These are phyloP conservation scores for Panulirus ornatus DNA, from an alignment of 1,140 invertebrate genomes.

Conservation along the genomic window DNA sequence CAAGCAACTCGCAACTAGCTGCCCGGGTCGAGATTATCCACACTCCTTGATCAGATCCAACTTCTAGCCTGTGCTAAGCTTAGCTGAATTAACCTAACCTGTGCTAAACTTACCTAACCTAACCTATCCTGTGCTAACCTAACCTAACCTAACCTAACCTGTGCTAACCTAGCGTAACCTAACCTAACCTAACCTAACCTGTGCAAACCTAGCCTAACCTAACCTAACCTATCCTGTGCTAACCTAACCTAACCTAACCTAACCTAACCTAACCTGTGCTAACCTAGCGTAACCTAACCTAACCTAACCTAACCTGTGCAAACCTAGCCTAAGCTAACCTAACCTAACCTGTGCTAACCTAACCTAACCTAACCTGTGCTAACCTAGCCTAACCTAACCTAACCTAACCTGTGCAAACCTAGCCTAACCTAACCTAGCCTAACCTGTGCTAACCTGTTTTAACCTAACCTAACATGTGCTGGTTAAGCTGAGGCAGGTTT, in stretches of 20 bases:
- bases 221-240: constrained; percentile 11
- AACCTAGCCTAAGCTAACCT: constrained; percentile 12
- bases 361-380: too few species aligned
- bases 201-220: not conserved
- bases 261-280: constrained; percentile 15
- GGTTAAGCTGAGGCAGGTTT: too few species aligned
- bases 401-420: not conserved
- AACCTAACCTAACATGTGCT: too few species aligned
- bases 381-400: too few species aligned
- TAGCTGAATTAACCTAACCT: not conserved
- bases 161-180: constrained; percentile 1
- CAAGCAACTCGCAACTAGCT: too few species aligned
- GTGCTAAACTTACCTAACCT: constrained; percentile 1
- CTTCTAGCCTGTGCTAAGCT: not conserved
- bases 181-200: constrained; percentile 28
- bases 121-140: not conserved
- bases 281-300: not conserved
- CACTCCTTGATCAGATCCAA: not conserved
- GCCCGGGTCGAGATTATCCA: not conserved
- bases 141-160: constrained; percentile 17
- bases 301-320: too few species aligned
- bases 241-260: constrained; percentile 16
- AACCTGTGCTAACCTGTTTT: too few species aligned
- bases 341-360: not conserved
- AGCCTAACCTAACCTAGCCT: too few species aligned